Conservation (phyloP, 2,113 vertebrate species). For the Callithrix jacchus region DNA sequence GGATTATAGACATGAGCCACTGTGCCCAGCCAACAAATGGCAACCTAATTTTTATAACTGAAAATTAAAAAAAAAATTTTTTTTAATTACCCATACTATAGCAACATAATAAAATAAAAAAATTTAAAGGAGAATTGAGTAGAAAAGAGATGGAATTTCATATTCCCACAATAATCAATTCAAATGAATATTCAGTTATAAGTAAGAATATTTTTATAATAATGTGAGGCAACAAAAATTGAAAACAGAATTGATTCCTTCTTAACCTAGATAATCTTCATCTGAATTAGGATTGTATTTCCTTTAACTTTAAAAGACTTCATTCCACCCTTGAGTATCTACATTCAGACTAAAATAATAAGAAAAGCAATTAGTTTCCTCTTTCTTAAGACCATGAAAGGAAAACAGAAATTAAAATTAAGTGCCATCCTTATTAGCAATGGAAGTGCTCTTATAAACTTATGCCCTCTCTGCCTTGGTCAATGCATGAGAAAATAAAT, state of each 20-base stretch:
- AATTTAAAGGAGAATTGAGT: not conserved
- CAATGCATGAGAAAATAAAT: constrained; percentile 16
- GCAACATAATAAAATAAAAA: constrained; percentile 19
- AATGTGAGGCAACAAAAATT: not conserved
- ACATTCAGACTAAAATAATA: constrained; percentile 43
- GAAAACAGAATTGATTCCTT: constrained; percentile 26
- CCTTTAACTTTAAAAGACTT: constrained; percentile 48
- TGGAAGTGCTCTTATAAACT: not conserved
- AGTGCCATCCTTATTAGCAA: not conserved
- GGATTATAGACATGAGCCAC: no score
- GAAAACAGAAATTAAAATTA: constrained; percentile 24
- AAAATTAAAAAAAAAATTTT: no score
- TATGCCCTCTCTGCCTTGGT: not conserved
- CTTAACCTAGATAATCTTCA: constrained; percentile 35
- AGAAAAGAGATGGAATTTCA: constrained; percentile 38
- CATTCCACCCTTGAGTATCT: constrained; percentile 10
- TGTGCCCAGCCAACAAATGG: not conserved
- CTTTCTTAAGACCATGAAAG: constrained; percentile 40
- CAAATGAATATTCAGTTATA: not conserved
- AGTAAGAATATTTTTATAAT: not conserved
- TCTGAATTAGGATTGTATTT: constrained; percentile 20
- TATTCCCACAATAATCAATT: constrained; percentile 13
- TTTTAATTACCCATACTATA: no score
- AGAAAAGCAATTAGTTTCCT: constrained; percentile 48
- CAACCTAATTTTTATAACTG: not conserved